Evolutionary conservation across 2,888 invertebrate species (phyloP).

Genomic region (Trimorus sp.): DNA sequence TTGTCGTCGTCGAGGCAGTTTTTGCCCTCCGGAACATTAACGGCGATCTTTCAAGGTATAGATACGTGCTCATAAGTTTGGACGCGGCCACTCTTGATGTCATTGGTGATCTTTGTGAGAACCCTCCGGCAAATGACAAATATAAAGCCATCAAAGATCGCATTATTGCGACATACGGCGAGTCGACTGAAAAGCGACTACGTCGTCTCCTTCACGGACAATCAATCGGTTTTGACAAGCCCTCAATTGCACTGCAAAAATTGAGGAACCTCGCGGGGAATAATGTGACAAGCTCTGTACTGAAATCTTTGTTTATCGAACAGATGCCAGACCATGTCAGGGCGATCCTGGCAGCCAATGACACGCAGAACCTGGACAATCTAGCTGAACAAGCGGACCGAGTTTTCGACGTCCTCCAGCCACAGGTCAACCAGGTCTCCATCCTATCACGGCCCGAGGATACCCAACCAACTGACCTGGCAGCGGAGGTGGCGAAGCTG

Average conservation of each 20-base stretch:
- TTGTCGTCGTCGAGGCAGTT: conserved; percentile 12
- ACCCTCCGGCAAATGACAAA: background rate
- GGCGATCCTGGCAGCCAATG: conserved; percentile 7
- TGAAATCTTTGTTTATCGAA: conserved; percentile 30
- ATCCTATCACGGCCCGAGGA: background rate
- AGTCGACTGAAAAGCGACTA: conserved; percentile 3
- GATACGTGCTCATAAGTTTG: conserved; percentile 9
- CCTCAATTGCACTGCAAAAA: conserved; percentile 10
- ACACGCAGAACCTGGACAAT: background rate
- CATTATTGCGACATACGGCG: conserved; percentile 1
- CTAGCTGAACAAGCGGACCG: conserved; percentile 8
- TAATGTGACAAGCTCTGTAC: conserved; percentile 10
- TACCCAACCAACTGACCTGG: background rate
- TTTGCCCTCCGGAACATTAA: conserved; percentile 26
- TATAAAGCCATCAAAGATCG: conserved; percentile 14
- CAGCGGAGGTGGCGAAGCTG: background rate
- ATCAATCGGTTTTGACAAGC: conserved; percentile 10
- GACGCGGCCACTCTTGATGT: conserved; percentile 14
- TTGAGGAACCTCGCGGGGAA: conserved; percentile 20
- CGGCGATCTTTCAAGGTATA: conserved; percentile 32
- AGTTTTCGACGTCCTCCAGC: conserved; percentile 1
- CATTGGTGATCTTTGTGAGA: conserved; percentile 1
- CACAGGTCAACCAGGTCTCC: background rate
- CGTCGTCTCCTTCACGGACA: conserved; percentile 59
- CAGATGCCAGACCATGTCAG: conserved; percentile 17